Evolutionary conservation across 2,113 vertebrate genomes (phyloP), one percentile per base, ranked within the genome.

Genomic region (Aleadryas rufinucha): DNA sequence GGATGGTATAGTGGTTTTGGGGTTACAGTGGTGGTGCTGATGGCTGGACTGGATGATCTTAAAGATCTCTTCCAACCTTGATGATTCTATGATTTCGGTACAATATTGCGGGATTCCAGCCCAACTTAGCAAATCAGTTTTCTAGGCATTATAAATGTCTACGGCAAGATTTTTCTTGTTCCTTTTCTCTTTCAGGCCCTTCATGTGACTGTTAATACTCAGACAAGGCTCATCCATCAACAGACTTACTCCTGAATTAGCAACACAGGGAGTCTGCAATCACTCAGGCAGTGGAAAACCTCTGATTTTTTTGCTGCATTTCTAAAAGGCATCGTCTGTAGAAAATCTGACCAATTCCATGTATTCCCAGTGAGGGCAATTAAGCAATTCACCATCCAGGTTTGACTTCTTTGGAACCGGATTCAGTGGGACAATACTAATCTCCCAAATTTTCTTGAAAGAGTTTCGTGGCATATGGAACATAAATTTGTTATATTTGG

Each of bases 351-450:
- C 56, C 56, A 76, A 80, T 76, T 84, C 47, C 13, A 18, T 31
- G 18, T 64, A 87, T 87, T 97, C 87, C 95, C 91, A 75, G 37
- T 59, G 90, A 88, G 72, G 86, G 66, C 64, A 95, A 90, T 96
- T 97, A 97, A 94, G 30, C 31, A 79, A 84, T 93, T 96, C 44
- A 91, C 26, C 28, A 64, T 95, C 18, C 80, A 93, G 91, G 15
- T 87, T 83, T 74, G 56, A 23, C 64, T 91, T 82, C 82, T 94
- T 83, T 81, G 69, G 66, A 74, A 74, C 26, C 7, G 18, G 33
- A 42, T 95, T 88, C 69, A 86, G 21, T 81, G 54, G 78, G 76
- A 82, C 63, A 59, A 57, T 64, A 71, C 42, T 90, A 77, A 95
- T 59, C 70, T 68, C 56, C 47, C 21, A 83, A 87, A 87, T 84